Base-by-base conservation (phyloP, 2,797 vertebrate species). In the Adelosebastes latens region DNA sequence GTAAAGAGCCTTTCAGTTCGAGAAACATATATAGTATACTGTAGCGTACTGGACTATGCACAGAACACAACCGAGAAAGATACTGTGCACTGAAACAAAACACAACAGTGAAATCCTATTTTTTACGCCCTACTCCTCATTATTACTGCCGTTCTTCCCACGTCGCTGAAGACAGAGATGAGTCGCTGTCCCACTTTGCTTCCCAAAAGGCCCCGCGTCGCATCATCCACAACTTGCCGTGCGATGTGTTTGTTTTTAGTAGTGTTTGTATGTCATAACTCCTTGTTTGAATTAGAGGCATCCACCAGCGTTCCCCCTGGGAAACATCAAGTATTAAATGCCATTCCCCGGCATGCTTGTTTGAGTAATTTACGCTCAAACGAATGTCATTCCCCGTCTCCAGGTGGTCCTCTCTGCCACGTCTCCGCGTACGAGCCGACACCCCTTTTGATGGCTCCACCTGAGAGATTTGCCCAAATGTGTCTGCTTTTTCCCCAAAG, bases 381-480 rank as follows among this genome's bases (percentile, higher is more conserved):
- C 90, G 84, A 92, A 85, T 89, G 91, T 84, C 80, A 81, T 80
- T 85, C 68, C 88, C 84, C 39, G 95, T 95, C 94, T 95, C 95
- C 93, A 94, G 95, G 95, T 96, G 94, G 89, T 91, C 92, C 80
- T 93, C 74, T 69, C 91, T 86, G 84, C 89, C 87, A 92, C 55
- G 83, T 93, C 87, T 88, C 72, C 49, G 81, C 73, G 89, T 94
- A 83, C 82, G 24, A 90, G 81, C 82, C 79, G 85, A 92, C 87
- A 81, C 84, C 32, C 88, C 84, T 93, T 93, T 92, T 96, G 94
- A 96, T 94, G 91, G 89, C 92, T 94, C 86, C 93, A 96, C 95
- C 94, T 94, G 92, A 94, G 95, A 95, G 94, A 96, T 95, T 96
- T 94, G 80, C 91, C 89, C 93, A 92, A 95, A 94, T 91, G 88